phyloP scores from a whole-genome alignment of 2,797 vertebrate genomes.

The Coilia nasus region DNA sequence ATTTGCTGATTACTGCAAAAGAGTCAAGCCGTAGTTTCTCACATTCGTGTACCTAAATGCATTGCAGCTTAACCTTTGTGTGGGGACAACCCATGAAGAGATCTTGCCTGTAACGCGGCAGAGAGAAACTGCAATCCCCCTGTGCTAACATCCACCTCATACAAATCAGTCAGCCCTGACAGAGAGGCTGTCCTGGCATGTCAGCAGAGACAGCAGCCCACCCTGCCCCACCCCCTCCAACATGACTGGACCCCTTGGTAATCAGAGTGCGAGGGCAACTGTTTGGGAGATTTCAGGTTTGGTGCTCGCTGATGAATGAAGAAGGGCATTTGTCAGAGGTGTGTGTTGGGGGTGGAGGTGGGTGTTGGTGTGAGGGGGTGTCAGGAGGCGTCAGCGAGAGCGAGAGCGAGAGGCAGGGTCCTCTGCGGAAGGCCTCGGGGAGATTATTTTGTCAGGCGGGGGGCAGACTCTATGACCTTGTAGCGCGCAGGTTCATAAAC shows the following conservation, averaged over 20 bases:
- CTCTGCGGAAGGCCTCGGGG: not conserved
- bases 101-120: not conserved
- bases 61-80: not conserved
- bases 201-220: too few species aligned
- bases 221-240: too few species aligned
- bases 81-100: not conserved
- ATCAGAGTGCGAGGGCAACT: not conserved
- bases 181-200: not conserved
- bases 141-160: not conserved
- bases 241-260: not conserved
- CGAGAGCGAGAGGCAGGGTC: not conserved
- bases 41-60: not conserved
- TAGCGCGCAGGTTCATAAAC: conserved; percentile 15
- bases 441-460: conserved; percentile 13
- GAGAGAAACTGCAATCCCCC: not conserved
- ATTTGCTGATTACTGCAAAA: not conserved
- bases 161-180: not conserved
- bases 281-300: not conserved
- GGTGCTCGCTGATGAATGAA: not conserved
- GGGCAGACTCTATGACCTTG: conserved; percentile 1
- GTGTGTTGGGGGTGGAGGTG: not conserved
- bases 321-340: not conserved
- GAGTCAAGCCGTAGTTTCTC: not conserved
- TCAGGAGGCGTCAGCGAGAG: not conserved
- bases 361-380: not conserved